Evolutionary conservation across 2,888 invertebrate species (phyloP).

Genomic region (Notocelia uddmanniana): DNA sequence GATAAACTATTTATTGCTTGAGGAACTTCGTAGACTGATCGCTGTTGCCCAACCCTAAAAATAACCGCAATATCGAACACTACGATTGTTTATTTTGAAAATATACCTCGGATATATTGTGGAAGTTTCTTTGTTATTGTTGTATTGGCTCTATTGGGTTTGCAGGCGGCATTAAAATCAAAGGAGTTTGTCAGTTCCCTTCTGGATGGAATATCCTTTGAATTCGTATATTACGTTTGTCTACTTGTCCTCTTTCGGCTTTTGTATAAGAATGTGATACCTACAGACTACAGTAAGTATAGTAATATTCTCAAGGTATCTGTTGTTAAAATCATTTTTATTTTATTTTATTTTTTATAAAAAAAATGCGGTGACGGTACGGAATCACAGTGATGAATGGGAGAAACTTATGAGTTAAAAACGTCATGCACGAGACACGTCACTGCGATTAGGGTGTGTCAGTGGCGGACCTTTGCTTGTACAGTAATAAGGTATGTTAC

Average conservation of each 20-base stretch:
- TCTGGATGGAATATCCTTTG: background rate
- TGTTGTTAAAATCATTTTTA: too few species aligned
- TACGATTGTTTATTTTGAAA: constrained; percentile 9
- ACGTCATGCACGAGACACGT: too few species aligned
- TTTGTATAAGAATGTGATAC: background rate
- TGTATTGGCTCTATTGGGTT: background rate
- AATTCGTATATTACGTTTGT: background rate
- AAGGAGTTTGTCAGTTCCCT: background rate
- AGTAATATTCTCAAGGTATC: too few species aligned
- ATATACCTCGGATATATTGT: constrained; percentile 10
- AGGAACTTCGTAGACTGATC: constrained; percentile 56
- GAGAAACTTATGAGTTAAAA: too few species aligned
- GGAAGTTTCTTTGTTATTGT: background rate
- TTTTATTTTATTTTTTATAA: too few species aligned
- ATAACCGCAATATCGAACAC: constrained; percentile 33
- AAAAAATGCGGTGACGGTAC: too few species aligned
- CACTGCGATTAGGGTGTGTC: too few species aligned
- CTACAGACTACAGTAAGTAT: too few species aligned
- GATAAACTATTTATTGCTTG: constrained; percentile 60
- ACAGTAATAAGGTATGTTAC: too few species aligned
- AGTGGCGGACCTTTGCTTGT: too few species aligned
- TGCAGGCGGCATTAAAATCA: background rate
- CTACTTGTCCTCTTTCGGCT: background rate
- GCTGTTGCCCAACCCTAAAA: constrained; percentile 44
- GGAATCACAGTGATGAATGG: too few species aligned